These are phyloP conservation scores for Congeria kusceri DNA, from an alignment of 2,888 invertebrate species.

Conservation along the genomic window DNA sequence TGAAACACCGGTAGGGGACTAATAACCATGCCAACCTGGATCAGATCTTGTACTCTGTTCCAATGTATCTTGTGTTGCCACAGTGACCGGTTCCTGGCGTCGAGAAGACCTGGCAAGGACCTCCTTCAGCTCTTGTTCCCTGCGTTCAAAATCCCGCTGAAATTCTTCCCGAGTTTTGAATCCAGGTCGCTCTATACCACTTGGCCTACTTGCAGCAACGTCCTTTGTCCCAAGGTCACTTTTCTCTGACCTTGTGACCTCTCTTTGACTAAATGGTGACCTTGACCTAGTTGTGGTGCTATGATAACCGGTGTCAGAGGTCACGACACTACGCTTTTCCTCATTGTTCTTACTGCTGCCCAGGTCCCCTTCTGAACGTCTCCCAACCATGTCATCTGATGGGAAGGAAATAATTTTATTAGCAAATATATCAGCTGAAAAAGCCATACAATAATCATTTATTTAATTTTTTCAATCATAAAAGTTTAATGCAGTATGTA, in stretches of 20 bases:
- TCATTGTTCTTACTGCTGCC: neutral
- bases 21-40: conserved; percentile 40
- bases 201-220: neutral
- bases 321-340: conserved; percentile 25
- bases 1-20: too few relatives aligned
- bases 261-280: conserved; percentile 18
- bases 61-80: conserved; percentile 30
- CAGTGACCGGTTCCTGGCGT: neutral
- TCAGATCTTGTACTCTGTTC: conserved; percentile 65
- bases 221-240: conserved; percentile 17
- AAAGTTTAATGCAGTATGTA: neutral
- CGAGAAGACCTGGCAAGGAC: neutral
- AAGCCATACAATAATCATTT: too few relatives aligned
- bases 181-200: conserved; percentile 16
- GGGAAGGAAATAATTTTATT: too few relatives aligned
- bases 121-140: conserved; percentile 44
- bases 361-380: neutral
- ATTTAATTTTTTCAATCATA: neutral
- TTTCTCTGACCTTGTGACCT: conserved; percentile 2
- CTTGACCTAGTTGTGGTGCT: conserved; percentile 42
- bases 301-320: conserved; percentile 49
- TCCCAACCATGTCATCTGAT: too few relatives aligned
- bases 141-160: conserved; percentile 48
- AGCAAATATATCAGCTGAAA: too few relatives aligned
- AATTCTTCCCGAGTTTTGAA: conserved; percentile 59